Conservation (phyloP, 2,888 invertebrate species). For the Tanytarsus gracilentus region DNA sequence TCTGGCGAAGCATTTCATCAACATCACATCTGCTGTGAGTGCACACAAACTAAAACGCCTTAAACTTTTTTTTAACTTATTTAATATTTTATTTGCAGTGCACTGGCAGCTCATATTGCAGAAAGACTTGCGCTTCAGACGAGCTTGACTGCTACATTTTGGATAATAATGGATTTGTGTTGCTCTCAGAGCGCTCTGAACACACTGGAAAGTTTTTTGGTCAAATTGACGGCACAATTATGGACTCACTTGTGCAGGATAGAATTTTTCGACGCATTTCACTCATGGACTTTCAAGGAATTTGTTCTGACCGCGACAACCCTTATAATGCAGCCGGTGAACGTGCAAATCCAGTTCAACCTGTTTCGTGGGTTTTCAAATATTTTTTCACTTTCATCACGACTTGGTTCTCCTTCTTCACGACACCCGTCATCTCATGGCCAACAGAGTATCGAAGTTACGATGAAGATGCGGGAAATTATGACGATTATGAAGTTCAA, state of each 20-base stretch:
- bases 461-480: constrained; percentile 38
- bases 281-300: constrained; percentile 82
- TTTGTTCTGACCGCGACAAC: constrained; percentile 63
- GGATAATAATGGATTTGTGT: constrained; percentile 90
- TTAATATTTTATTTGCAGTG: constrained; percentile 48
- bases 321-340: constrained; percentile 36
- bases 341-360: constrained; percentile 35
- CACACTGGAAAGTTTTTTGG: constrained; percentile 91
- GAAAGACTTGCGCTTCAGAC: constrained; percentile 77
- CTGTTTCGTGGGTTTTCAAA: constrained; percentile 38
- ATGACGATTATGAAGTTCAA: constrained; percentile 29
- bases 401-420: constrained; percentile 40
- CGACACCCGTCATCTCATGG: constrained; percentile 39
- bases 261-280: constrained; percentile 80
- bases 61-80: constrained; percentile 6
- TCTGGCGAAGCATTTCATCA: constrained; percentile 73
- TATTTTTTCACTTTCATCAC: constrained; percentile 38
- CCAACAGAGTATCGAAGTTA: constrained; percentile 34
- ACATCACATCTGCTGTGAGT: constrained; percentile 76
- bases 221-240: constrained; percentile 86
- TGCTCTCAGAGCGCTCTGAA: constrained; percentile 75
- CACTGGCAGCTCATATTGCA: constrained; percentile 58
- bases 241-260: constrained; percentile 86
- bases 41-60: not conserved
- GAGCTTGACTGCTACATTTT: constrained; percentile 86